Evolutionary conservation across 2,888 invertebrate genomes (phyloP), one percentile per base, ranked within the genome.

Genomic region (Drosophila bunnanda): DNA sequence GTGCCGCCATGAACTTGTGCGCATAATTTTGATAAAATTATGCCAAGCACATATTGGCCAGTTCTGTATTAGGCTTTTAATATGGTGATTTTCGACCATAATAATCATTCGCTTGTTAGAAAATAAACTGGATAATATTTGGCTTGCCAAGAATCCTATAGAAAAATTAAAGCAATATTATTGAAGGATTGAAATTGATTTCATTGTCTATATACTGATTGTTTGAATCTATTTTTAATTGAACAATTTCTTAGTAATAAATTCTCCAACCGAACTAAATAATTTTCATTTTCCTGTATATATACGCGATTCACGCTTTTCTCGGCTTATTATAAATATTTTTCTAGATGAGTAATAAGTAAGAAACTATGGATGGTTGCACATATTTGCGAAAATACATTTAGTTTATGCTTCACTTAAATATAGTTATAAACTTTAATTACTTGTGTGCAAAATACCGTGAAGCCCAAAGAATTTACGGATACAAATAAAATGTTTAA

Each of bases 21-120:
- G 66, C 71, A 79, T 77, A 69, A 69, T 65, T 79, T 75, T 48
- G 25, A 50, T 44, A 15, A 66, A 54, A 71, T 77, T 64, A 58
- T 66, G 53, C 46, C 48, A 30, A 13, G 43, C 55, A 61, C 44
- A 28, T 39, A 65, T 68, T 56, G 44, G 41, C 34, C 41, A 62
- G 39, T 17, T 34, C 25, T 17, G 10, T 46, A 17, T 34, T 32
- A n/a, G 12, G 30, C 30, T 20, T 25, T 34, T 34, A 22, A 50
- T 50, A 50, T 50, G 32, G 20, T 50, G 15, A 50, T 15, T 20
- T 1, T 15, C 0, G 20, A 7, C 34, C 2, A 10, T 7, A 17
- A n/a, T 32, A 32, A 34, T 15, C 50, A 15, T 22, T 22, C 2
- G 22, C 4, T 34, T 50, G 32, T 34, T 34, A 34, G 20, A 50